Base-by-base conservation (phyloP, 2,797 vertebrate genomes). In the Syndactyla subalaris region DNA sequence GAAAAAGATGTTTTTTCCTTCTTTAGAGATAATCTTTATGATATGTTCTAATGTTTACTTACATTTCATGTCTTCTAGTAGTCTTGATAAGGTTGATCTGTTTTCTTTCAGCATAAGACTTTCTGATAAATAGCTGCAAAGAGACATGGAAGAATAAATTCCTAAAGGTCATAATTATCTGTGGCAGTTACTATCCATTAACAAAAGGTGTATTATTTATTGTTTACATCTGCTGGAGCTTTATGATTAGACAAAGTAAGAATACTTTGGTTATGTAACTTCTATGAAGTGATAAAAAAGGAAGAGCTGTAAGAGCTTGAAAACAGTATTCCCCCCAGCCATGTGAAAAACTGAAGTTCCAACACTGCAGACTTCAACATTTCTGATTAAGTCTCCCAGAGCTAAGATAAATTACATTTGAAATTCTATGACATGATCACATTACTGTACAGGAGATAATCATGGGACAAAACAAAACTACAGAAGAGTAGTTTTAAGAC, bases 61-160 rank as follows among this genome's bases (percentile, higher is more conserved):
- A 99, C 99, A 97, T 98, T 98, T 99, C 99, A 99, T 99, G n/a
- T 97, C 96, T 38, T 99, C 99, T 8, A 99, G 98, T 97, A 99
- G 97, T 88, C 98, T 98, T 18, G 98, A 97, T 52, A 99, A 97
- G 9, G 96, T 97, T 82, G 98, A 96, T 96, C 97, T 98, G 66
- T 99, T 97, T 10, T 98, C 98, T 96, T 98, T 99, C 92, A 99
- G 97, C 86, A 97, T 98, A 85, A 99, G 97, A 94, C 98, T 99
- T 96, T 99, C 99, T 59, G 98, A 98, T 96, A 99, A 98, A 94
- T 99, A 99, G 96, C 99, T 99, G 74, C 13, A 85, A 93, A 39
- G 86, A 68, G 52, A 75, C 23, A 92, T 1, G 29, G 38, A 85
- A 89, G 22, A 59, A 19, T 63, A 71, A 85, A 43, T 38, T 85